Evolutionary conservation across 2,888 invertebrate species (phyloP).

Genomic region (Athrips mouffetella): DNA sequence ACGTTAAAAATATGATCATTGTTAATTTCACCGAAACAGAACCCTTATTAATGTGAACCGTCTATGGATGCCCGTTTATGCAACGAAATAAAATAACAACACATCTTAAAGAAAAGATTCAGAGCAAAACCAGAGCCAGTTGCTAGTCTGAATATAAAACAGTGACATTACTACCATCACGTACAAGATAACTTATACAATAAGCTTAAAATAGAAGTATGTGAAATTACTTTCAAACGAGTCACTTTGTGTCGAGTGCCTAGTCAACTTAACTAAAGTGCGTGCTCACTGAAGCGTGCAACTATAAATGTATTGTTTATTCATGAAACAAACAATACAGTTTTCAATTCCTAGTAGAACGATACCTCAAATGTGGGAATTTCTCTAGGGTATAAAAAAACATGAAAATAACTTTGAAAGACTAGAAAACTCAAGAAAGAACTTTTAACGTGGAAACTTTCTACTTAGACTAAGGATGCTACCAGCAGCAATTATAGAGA

Average conservation of each 20-base stretch:
- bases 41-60: too few relatives aligned
- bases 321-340: neutral
- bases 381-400: neutral
- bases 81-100: too few relatives aligned
- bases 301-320: neutral
- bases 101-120: too few relatives aligned
- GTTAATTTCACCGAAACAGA: too few relatives aligned
- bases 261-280: conserved; percentile 8
- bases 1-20: too few relatives aligned
- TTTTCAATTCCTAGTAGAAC: neutral
- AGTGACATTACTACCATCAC: conserved; percentile 7
- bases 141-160: neutral
- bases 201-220: conserved; percentile 5
- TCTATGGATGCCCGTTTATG: too few relatives aligned
- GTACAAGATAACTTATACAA: too few relatives aligned
- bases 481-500: neutral
- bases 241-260: conserved; percentile 3
- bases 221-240: neutral
- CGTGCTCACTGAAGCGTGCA: neutral
- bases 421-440: too few relatives aligned
- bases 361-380: neutral
- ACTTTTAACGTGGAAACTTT: too few relatives aligned
- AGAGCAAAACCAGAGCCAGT: neutral
- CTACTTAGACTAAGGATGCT: neutral
- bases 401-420: too few relatives aligned